Evolutionary conservation across 2,113 vertebrate species (phyloP), one percentile per base, ranked within the genome.

Genomic region (Apodemus sylvaticus): DNA sequence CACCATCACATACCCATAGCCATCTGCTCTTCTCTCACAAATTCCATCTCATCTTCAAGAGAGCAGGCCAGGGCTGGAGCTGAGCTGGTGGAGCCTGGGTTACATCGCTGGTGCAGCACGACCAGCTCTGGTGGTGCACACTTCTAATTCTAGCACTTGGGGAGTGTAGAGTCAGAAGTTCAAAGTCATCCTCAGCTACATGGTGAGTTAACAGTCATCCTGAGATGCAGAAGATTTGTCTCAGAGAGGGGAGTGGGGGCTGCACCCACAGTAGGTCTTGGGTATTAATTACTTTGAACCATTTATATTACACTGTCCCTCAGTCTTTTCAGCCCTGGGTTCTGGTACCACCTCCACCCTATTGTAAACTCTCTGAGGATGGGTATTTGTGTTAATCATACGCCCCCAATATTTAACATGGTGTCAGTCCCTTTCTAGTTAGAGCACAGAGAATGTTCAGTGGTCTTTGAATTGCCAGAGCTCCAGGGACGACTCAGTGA

Each of bases 401-500:
- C 90, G 48, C 70, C 73, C 55, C 81, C 62, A 77, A 39, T 34
- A 79, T 39, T 55, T 24, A 51, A 73, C 66, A 31, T 11, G 13
- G 48, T 20, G 29, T 51, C 20, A 68, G 58, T 48, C 48, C 58
- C 74, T 58, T 68, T 53, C 53, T 91, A 39, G 12, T 70, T 58
- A 77, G 58, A 91, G 68, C 55, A 83, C 53, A 26, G 14, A 93
- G 64, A 90, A 68, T 2, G 20, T 39, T 66, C 73, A 68, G 48
- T 62, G 92, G 89, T 64, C 95, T 90, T 85, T 62, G 45, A 94
- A 90, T 78, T 58, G 48, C 68, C 55, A 82, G 89, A 8, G 10
- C 78, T 91, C 81, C 39, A 36, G 79, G 34, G 74, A 83, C 58
- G 79, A 93, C 48, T 95, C 16, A 16, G 19, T 51, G 70, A 42